phyloP scores from a whole-genome alignment of 2,113 vertebrate species.

The Panurus biarmicus region DNA sequence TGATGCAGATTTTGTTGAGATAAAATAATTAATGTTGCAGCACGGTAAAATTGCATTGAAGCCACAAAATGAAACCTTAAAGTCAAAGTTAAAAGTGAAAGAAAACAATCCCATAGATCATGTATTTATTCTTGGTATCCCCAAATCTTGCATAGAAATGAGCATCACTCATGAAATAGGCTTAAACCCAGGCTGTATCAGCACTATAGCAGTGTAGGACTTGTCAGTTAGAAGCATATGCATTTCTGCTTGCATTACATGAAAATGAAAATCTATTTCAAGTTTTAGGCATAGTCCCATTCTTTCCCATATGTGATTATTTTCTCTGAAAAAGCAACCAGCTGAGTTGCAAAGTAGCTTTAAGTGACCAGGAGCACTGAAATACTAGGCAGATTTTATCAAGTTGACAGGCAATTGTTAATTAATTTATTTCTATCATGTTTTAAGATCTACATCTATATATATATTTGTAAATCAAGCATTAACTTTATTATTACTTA shows the following conservation, averaged over 20 bases:
- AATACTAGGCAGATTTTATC: not conserved
- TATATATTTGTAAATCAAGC: not conserved
- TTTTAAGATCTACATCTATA: not conserved
- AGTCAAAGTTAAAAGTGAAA: conserved; percentile 29
- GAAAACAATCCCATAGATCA: not conserved
- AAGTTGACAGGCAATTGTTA: not conserved
- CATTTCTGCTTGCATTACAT: conserved; percentile 4
- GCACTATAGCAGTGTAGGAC: not conserved
- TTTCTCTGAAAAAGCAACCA: conserved; percentile 17
- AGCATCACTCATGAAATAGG: conserved; percentile 30
- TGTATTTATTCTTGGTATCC: conserved; percentile 38
- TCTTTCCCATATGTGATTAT: not conserved
- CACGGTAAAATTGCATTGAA: conserved; percentile 15
- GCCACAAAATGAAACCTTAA: conserved; percentile 42
- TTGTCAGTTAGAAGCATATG: conserved; percentile 9
- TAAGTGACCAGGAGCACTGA: not conserved
- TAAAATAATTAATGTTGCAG: conserved; percentile 22
- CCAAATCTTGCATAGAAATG: conserved; percentile 52
- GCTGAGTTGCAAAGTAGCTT: not conserved
- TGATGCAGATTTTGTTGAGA: not conserved
- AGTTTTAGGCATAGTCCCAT: conserved; percentile 11
- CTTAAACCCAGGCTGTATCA: conserved; percentile 48
- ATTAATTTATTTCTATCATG: not conserved
- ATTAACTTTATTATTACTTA: too few species aligned
- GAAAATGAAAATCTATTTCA: conserved; percentile 49